Base-by-base conservation (phyloP, 2,797 vertebrate species). In the Pristis pectinata region DNA sequence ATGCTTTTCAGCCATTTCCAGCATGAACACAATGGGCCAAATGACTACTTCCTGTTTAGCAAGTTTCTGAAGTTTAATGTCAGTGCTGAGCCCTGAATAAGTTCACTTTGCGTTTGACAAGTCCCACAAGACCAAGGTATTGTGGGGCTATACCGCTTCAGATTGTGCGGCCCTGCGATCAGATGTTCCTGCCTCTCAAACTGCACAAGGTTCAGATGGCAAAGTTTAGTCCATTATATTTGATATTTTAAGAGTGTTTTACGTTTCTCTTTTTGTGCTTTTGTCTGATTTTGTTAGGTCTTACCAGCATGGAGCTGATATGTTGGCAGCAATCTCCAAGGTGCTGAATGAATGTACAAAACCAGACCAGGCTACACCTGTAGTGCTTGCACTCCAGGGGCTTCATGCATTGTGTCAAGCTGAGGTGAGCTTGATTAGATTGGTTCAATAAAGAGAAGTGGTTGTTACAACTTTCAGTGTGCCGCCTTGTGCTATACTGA, bases 291-390 rank as follows among this genome's bases (percentile, higher is more conserved):
- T 70, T 13, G 24, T 41, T 95, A 99, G 99, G 95, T 98, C 99
- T 0, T 99, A 99, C 96, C 99, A 99, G 95, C 99, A 99, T 2
- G 99, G 98, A 91, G 98, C 98, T 8, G 99, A 99, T 96, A 99
- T 99, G 99, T 95, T 99, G 95, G 98, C 98, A 91, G 98, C 98
- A 70, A 98, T 99, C 95, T 98, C 97, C 5, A 97, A 98, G 95
- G 97, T 98, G 3, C 95, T 99, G 95, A 97, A 97, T 94, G 98
- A 98, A 96, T 99, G 98, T 95, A 97, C 96, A 94, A 97, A 96
- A 96, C 95, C 97, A 22, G 98, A 99, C 96, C 98, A 98, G 96
- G 98, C 98, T 56, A 97, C 98, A 8, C 98, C 98, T 0, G 97
- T 98, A 80, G 98, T 97, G 77, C 96, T 99, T 87, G 98, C 97